Evolutionary conservation across 2,113 vertebrate species (phyloP), one percentile per base, ranked within the genome.

Genomic region (Symphodus melops): DNA sequence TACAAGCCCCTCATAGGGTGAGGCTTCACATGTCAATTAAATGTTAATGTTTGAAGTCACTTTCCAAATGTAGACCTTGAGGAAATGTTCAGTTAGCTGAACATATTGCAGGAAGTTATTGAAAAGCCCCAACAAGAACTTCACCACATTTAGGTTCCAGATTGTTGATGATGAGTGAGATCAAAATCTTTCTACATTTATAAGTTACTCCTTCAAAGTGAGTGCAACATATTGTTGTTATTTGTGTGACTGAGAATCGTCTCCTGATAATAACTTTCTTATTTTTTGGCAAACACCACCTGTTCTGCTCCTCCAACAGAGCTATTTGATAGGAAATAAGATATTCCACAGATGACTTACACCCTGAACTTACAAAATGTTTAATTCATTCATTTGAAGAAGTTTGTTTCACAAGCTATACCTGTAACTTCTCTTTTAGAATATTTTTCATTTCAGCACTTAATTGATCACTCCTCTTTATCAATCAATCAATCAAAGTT

Each of bases 211-310:
- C 59, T 76, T 61, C 14, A 53, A 2, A 33, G 4, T 19, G 2
- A 70, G 33, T 19, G 14, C 9, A 44, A 58, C 19, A 16, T 25
- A 17, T 1, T 64, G 33, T 82, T 61, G 3, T 78, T 7, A 6
- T 64, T 51, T 58, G 28, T 66, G 11, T 33, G 37, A 71, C 63
- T 81, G 20, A 16, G 25, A 4, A 46, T 63, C 72, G 28, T 33
- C 44, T 28, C 20, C 36, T 48, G 28, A 67, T 54, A 51, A 74
- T 52, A 54, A 61, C 19, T 5, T 33, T 65, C 5, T 58, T 48
- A 57, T 57, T 66, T 2, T 16, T 62, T 17, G 9, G 71, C 75
- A 82, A 86, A 88, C 70, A 82, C 41, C 81, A 79, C 60, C 64
- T 79, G 73, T 74, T 71, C 39, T 16, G 5, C 20, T 68, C 8